phyloP scores from a whole-genome alignment of 2,113 vertebrate species.

The Ranitomeya imitator region DNA sequence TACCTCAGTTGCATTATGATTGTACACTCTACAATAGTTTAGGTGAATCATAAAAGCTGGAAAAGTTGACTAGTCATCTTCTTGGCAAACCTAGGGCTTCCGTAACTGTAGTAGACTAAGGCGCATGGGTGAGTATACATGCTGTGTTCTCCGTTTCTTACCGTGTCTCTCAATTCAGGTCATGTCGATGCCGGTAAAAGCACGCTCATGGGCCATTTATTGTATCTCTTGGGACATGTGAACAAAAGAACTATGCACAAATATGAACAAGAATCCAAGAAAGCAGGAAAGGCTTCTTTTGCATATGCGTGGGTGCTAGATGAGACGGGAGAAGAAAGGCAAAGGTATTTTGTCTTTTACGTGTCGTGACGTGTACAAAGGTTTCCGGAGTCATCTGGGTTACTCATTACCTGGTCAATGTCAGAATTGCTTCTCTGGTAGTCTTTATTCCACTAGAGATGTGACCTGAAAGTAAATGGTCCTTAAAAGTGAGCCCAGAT shows the following conservation, averaged over 20 bases:
- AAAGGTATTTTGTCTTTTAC: conserved; percentile 76
- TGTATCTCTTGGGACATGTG: conserved; percentile 94
- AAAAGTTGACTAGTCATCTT: neutral
- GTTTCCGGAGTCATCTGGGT: neutral
- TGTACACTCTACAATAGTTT: neutral
- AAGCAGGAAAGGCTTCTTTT: conserved; percentile 97
- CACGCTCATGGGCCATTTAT: conserved; percentile 96
- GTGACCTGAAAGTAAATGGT: neutral
- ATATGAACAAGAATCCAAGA: conserved; percentile 96
- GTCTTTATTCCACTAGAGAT: neutral
- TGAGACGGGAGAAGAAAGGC: conserved; percentile 97
- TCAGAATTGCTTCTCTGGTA: neutral
- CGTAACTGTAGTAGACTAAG: neutral
- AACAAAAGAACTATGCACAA: conserved; percentile 99
- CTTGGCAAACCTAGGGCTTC: neutral
- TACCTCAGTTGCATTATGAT: neutral
- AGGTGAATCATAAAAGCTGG: neutral
- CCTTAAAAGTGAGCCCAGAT: neutral
- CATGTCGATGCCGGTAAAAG: conserved; percentile 99
- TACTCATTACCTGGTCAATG: neutral
- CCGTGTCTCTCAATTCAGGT: conserved; percentile 70
- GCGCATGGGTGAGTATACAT: neutral
- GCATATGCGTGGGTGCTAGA: conserved; percentile 98
- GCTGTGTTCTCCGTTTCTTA: neutral
- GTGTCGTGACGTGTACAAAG: neutral